Conservation (phyloP, 2,888 invertebrate species). For the Slavum lentiscoides region DNA sequence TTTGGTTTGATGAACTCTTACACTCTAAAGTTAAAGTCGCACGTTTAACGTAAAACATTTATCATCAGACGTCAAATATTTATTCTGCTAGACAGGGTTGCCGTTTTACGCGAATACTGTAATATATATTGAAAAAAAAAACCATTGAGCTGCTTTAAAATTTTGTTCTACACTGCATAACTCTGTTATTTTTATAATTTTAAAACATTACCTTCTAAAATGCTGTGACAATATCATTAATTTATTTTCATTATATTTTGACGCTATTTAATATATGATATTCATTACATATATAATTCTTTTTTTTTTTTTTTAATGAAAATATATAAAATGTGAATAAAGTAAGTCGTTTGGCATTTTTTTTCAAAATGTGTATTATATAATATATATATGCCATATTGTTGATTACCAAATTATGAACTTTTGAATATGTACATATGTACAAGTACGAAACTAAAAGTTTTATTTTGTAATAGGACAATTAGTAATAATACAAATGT, state of each 20-base stretch:
- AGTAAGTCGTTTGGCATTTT: too few relatives aligned
- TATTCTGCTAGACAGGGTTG: not conserved
- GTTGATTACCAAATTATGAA: not conserved
- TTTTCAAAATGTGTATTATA: too few relatives aligned
- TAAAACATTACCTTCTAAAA: too few relatives aligned
- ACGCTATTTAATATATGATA: too few relatives aligned
- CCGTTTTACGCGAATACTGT: not conserved
- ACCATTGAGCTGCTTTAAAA: not conserved
- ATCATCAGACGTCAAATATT: constrained; percentile 1
- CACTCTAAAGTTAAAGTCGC: constrained; percentile 5
- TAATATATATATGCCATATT: not conserved
- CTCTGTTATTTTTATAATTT: not conserved
- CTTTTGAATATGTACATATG: not conserved
- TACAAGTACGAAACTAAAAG: not conserved
- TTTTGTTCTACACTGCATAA: not conserved
- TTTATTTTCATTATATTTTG: too few relatives aligned
- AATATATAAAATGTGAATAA: too few relatives aligned
- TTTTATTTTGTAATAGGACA: too few relatives aligned
- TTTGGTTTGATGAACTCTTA: constrained; percentile 15
- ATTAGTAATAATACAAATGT: not conserved
- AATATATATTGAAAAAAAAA: not conserved
- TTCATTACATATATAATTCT: too few relatives aligned
- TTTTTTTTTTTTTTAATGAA: too few relatives aligned
- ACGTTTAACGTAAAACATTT: constrained; percentile 13
- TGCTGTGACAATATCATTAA: too few relatives aligned